These are phyloP conservation scores for Schmidtea mediterranea DNA, from an alignment of 1,140 invertebrate species.

Conservation along the genomic window DNA sequence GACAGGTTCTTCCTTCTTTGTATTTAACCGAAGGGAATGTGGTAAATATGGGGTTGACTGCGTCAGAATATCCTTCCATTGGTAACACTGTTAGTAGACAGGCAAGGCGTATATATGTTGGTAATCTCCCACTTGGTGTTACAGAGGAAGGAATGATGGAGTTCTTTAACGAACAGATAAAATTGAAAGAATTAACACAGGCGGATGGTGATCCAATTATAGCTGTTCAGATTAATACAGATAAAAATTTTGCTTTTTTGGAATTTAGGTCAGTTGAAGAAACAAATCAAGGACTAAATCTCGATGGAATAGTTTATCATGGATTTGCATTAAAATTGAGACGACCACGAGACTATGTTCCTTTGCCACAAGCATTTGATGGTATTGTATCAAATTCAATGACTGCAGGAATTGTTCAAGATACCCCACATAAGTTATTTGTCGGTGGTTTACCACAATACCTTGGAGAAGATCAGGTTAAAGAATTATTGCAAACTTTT, in stretches of 20 bases:
- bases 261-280: conserved; percentile 95
- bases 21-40: conserved; percentile 45
- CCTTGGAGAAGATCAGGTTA: conserved; percentile 95
- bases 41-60: background rate
- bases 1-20: conserved; percentile 71
- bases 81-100: conserved; percentile 91
- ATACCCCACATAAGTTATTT: conserved; percentile 88
- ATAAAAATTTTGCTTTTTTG: conserved; percentile 98
- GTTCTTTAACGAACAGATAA: conserved; percentile 99
- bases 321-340: conserved; percentile 94
- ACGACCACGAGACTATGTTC: conserved; percentile 91
- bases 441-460: conserved; percentile 95
- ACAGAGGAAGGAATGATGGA: conserved; percentile 98
- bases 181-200: conserved; percentile 78
- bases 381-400: conserved; percentile 38
- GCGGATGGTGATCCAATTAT: conserved; percentile 94
- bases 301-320: conserved; percentile 98
- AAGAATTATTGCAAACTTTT: conserved; percentile 80
- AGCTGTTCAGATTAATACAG: conserved; percentile 84
- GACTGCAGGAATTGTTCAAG: conserved; percentile 43
- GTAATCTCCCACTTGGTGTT: conserved; percentile 84
- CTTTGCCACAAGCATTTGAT: conserved; percentile 76
- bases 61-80: conserved; percentile 14
- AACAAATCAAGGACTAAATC: conserved; percentile 96
- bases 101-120: conserved; percentile 75